Evolutionary conservation across 2,888 invertebrate genomes (phyloP), one percentile per base, ranked within the genome.

Genomic region (Sinotaia quadrata): DNA sequence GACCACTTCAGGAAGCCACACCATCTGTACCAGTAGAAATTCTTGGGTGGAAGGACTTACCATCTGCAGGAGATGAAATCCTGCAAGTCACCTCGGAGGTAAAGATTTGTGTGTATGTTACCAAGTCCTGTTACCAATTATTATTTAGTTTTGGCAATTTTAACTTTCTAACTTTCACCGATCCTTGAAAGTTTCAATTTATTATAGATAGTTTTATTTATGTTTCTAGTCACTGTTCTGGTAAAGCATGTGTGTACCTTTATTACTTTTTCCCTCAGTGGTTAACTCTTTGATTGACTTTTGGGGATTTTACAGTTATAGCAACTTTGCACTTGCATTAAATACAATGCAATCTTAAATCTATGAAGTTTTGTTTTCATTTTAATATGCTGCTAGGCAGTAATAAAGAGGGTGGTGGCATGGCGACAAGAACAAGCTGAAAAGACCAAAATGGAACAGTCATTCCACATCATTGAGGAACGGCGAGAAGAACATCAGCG

Each of bases 11-110:
- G 8, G 89, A 91, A 79, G 96, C 94, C 0, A 88, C 91, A n/a
- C 95, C 97, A 0, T 92, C 94, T 0, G 92, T 92, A 2, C 94
- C 97, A 0, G 95, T 93, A 0, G 93, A 94, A 85, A 92, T 97
- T 60, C 91, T 94, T 59, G 98, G 98, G 4, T 99, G 98, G 98
- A 91, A 92, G 75, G 86, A 75, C 84, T 79, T 98, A 75, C 98
- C 98, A 0, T 87, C 92, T 0, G 95, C 97, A 15, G 99, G 99
- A 0, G 96, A 97, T 78, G 90, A 92, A 62, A 92, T 98, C 41
- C 88, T 96, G 7, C 93, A 98, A 90, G 95, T 96, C 3, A 91
- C 91, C 73, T 91, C 91, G 1, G 95, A 95, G 91, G 87, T 86
- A 72, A 58, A 69, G 56, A 0, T 58, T 24, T 15, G 24, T 24